Conservation (phyloP, 1,140 invertebrate species). For the Amyelois transitella region DNA sequence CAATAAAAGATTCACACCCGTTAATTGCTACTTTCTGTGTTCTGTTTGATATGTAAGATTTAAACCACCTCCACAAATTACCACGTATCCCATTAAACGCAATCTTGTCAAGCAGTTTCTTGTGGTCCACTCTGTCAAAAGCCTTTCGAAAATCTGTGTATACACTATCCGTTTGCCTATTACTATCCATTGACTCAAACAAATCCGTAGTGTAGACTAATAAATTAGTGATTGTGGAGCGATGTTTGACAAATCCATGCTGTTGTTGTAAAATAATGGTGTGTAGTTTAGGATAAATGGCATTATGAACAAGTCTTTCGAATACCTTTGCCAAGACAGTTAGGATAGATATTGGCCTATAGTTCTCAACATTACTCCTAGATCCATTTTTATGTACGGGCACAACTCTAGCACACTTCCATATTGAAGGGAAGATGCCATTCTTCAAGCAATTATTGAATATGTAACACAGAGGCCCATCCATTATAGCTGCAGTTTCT, state of each 20-base stretch:
- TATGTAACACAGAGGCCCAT: not conserved
- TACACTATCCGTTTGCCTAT: constrained; percentile 12
- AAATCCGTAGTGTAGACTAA: not conserved
- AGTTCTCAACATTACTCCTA: not conserved
- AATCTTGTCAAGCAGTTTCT: constrained; percentile 8
- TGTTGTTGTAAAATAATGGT: not conserved
- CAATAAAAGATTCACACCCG: constrained; percentile 3
- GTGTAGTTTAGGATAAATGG: not conserved
- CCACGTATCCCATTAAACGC: constrained; percentile 11
- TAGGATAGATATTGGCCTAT: not conserved
- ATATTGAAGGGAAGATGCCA: not conserved
- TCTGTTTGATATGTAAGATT: constrained; percentile 22
- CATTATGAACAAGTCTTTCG: not conserved
- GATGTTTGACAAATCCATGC: not conserved
- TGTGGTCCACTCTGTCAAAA: constrained; percentile 26
- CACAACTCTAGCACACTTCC: not conserved
- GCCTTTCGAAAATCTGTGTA: constrained; percentile 17
- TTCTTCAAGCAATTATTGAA: not conserved
- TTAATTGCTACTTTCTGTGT: constrained; percentile 20
- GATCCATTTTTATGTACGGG: not conserved
- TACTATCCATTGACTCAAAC: not conserved
- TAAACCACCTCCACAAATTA: constrained; percentile 24
- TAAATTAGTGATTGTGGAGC: not conserved
- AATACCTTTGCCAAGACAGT: not conserved
- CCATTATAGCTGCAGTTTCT: not conserved